A percentile compares a stretch with the other conserved stretches of the same genome.
These are phyloP conservation scores for Melanostoma mellinum DNA, from an alignment of 2,888 invertebrate genomes.

Conservation along the genomic window DNA sequence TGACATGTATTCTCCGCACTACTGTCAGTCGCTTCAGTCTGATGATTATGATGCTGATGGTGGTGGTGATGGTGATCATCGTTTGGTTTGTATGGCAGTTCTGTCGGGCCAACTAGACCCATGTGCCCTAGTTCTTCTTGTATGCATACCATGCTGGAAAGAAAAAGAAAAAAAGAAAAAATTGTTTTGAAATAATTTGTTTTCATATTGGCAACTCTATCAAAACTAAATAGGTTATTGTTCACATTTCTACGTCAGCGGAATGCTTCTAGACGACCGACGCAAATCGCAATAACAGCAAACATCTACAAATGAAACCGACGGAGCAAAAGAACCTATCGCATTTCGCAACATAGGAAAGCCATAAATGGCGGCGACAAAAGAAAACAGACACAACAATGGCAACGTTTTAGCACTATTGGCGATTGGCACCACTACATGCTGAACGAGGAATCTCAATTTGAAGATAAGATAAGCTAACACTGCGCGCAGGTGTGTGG, in stretches of 20 bases:
- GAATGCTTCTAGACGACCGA: slow-evolving; percentile 24
- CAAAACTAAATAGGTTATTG: slow-evolving; percentile 50
- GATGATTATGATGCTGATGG: slow-evolving; percentile 76
- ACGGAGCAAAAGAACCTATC: slow-evolving; percentile 1
- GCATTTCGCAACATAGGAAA: slow-evolving; percentile 55
- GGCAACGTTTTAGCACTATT: slow-evolving; percentile 11
- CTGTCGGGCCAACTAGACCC: slow-evolving; percentile 77
- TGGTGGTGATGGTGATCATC: slow-evolving; percentile 74
- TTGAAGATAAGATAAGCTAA: slow-evolving; percentile 56
- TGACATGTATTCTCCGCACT: slow-evolving; percentile 81
- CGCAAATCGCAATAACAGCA: slow-evolving; percentile 33
- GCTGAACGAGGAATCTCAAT: slow-evolving; percentile 27
- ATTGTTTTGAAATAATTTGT: slow-evolving; percentile 27
- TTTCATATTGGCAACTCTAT: slow-evolving; percentile 45
- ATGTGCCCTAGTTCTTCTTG: slow-evolving; percentile 86
- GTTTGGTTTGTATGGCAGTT: slow-evolving; percentile 78
- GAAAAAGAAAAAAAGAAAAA: slow-evolving; percentile 60
- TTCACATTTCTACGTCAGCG: slow-evolving; percentile 39
- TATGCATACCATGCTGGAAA: slow-evolving; percentile 85
- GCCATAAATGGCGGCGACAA: slow-evolving; percentile 14
- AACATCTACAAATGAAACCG: slow-evolving; percentile 12
- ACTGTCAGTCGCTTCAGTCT: slow-evolving; percentile 80
- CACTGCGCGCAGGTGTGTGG: slow-evolving; percentile 51
- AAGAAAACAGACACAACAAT: not conserved
- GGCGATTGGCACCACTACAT: not conserved